A percentile compares a stretch with the other conserved stretches of the same genome.
Evolutionary conservation across 1,140 invertebrate species (phyloP).

Genomic region (Aleiodes sp.): DNA sequence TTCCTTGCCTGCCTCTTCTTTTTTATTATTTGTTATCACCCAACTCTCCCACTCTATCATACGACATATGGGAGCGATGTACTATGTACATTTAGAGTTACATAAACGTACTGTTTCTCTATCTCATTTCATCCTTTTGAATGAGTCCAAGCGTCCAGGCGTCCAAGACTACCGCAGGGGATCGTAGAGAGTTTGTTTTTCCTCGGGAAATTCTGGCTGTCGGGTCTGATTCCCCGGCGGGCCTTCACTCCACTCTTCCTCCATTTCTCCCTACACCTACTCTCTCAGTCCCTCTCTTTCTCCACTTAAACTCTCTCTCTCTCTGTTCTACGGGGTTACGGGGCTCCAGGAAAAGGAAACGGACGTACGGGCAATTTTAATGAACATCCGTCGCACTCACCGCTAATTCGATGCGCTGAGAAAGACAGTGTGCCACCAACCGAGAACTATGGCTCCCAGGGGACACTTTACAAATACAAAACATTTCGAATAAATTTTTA

Average conservation of each 20-base stretch:
- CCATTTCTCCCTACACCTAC: not conserved
- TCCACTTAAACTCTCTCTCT: constrained; percentile 2
- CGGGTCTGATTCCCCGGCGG: constrained; percentile 43
- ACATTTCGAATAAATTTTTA: not conserved
- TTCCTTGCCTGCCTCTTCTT: no score
- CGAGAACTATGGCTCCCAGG: constrained; percentile 29
- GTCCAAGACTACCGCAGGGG: constrained; percentile 28
- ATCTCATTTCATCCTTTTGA: constrained; percentile 12
- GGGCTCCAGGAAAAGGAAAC: constrained; percentile 30
- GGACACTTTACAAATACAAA: constrained; percentile 17
- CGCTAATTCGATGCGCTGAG: constrained; percentile 36
- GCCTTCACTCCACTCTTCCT: constrained; percentile 17
- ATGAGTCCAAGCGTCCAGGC: constrained; percentile 6
- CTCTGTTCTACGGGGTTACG: not conserved
- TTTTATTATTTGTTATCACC: no score
- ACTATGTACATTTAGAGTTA: not conserved
- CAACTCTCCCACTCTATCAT: no score
- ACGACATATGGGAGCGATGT: not conserved
- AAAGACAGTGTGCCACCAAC: constrained; percentile 21
- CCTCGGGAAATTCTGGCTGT: constrained; percentile 40
- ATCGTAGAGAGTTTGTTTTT: constrained; percentile 41
- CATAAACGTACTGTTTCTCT: not conserved
- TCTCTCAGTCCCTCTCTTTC: not conserved
- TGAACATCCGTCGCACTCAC: constrained; percentile 41
- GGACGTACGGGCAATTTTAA: constrained; percentile 38